These are phyloP conservation scores for Alcedo quadribrachys DNA, from an alignment of 2,797 vertebrate species.

Conservation along the genomic window DNA sequence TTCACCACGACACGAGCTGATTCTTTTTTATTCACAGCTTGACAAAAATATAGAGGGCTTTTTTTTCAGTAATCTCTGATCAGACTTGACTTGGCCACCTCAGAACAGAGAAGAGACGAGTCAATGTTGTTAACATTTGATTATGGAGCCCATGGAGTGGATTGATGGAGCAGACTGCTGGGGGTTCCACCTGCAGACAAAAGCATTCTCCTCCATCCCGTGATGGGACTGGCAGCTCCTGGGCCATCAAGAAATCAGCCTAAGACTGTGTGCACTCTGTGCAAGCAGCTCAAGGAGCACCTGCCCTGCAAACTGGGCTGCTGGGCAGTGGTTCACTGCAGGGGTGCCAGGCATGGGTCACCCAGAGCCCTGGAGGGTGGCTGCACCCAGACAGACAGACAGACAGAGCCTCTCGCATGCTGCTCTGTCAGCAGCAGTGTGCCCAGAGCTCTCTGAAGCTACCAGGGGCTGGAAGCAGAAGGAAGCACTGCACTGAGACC, in stretches of 20 bases:
- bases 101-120: background rate
- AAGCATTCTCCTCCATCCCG: background rate
- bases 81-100: background rate
- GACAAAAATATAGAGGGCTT: background rate
- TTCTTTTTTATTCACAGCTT: background rate
- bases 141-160: background rate
- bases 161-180: background rate
- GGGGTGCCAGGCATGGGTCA: background rate
- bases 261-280: background rate
- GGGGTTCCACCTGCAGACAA: background rate
- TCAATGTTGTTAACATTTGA: background rate
- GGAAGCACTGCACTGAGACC: background rate
- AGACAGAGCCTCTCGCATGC: no score
- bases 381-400: no score
- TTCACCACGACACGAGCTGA: background rate
- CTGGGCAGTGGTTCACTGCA: background rate
- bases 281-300: background rate
- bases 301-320: background rate
- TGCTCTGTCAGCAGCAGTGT: fast-evolving
- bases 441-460: background rate
- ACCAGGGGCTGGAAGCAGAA: background rate
- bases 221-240: background rate
- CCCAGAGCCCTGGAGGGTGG: background rate
- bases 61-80: background rate
- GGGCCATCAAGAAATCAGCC: background rate